Base-by-base conservation (phyloP, 2,797 vertebrate species). In the Gephyroberyx darwinii region DNA sequence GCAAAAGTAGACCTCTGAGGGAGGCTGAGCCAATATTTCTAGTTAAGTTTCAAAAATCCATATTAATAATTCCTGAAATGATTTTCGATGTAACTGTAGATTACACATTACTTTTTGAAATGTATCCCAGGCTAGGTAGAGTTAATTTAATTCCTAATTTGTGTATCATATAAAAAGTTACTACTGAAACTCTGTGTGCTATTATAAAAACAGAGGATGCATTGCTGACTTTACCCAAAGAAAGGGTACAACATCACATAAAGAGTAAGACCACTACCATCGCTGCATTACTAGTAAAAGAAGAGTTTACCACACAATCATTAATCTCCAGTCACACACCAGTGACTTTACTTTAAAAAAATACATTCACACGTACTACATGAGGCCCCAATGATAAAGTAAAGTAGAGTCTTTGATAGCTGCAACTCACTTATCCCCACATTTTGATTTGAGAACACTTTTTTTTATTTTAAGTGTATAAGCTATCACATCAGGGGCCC, bases 211-310 rank as follows among this genome's bases (percentile, higher is more conserved):
- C 0, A 14, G 3, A 52, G 20, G 52, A 51, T 50, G 4, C 1
- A 20, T 20, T 66, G 14, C 30, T 12, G 62, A 48, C 50, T n/a
- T 3, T 54, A n/a, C 13, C 17, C 37, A 51, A 39, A 63, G 63
- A 54, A 20, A n/a, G 26, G 0, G 12, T 10, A 20, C 59, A 48
- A 69, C 65, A 48, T 61, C 72, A 69, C 61, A 71, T 66, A 53
- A 61, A 26, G 41, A 63, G 35, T 33, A 57, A 53, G 13, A 45
- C 5, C 30, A 19, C 17, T 26, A 30, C 0, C 9, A 20, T 39
- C 14, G 12, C 4, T n/a, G 17, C 39, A 20, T 19, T 13, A 13
- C 30, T 20, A 45, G 48, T 37, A 17, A 52, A 60, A 54, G 5
- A 59, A 65, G 66, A 53, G 45, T 16, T 62, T 65, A 30, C 19